phyloP scores from a whole-genome alignment of 2,113 vertebrate species.

The Alligator sinensis region DNA sequence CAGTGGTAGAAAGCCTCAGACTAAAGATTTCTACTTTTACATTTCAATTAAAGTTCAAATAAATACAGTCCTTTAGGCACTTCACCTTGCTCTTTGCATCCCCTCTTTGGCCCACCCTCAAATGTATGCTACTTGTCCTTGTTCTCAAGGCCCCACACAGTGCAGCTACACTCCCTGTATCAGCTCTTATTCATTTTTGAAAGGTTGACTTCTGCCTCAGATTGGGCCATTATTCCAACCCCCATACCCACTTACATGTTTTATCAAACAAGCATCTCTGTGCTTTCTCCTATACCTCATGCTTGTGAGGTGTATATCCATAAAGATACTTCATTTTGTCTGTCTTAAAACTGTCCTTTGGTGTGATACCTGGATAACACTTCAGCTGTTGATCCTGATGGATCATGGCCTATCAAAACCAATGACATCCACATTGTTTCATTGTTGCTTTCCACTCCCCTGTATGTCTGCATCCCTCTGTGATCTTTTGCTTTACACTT shows the following conservation, averaged over 20 bases:
- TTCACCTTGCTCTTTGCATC: neutral
- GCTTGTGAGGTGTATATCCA: neutral
- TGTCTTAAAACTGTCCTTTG: neutral
- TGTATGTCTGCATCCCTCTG: neutral
- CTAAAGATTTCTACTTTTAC: neutral
- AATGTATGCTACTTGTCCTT: neutral
- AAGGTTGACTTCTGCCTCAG: neutral
- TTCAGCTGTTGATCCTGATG: too few species aligned
- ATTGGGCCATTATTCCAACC: neutral
- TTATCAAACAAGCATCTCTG: neutral
- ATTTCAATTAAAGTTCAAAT: neutral
- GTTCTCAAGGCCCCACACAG: neutral
- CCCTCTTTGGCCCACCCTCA: neutral
- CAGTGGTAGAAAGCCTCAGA: neutral
- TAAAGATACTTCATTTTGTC: neutral
- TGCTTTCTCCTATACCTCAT: neutral
- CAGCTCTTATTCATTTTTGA: neutral
- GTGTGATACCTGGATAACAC: too few species aligned
- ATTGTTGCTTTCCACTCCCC: neutral
- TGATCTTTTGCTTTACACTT: neutral
- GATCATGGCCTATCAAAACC: too few species aligned
- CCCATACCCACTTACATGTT: neutral
- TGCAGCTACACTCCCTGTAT: neutral
- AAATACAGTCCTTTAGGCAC: neutral
- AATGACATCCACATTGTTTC: neutral